These are phyloP conservation scores for Euleptes europaea DNA, from an alignment of 2,113 vertebrate species.

Conservation along the genomic window DNA sequence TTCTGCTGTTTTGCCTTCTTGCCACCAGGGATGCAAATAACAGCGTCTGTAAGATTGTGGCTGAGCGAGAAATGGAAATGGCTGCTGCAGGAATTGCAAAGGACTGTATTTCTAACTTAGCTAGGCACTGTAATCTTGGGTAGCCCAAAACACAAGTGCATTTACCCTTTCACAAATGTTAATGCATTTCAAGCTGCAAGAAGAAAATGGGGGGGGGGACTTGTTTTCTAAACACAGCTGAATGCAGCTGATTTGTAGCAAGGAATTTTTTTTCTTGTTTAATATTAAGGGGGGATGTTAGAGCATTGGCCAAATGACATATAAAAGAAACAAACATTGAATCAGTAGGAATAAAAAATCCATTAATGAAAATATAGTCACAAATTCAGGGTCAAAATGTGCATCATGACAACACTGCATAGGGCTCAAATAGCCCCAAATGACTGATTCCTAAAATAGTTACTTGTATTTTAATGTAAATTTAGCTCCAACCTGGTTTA, in stretches of 20 bases:
- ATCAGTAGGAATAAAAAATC: background rate
- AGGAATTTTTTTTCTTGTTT: too few species aligned
- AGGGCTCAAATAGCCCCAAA: background rate
- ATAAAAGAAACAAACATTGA: background rate
- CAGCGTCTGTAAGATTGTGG: background rate
- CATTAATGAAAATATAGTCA: background rate
- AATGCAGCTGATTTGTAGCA: background rate
- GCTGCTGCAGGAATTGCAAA: background rate
- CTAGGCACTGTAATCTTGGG: background rate
- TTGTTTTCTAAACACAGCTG: background rate
- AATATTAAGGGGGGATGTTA: background rate
- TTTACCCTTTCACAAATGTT: background rate
- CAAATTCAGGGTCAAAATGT: background rate
- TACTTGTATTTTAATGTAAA: background rate
- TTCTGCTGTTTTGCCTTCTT: background rate
- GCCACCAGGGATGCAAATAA: background rate
- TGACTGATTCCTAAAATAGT: background rate
- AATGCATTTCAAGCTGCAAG: background rate
- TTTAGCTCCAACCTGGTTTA: background rate
- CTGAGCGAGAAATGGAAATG: slow-evolving; percentile 1
- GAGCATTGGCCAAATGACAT: too few species aligned
- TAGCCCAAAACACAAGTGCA: background rate
- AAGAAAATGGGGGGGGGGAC: background rate
- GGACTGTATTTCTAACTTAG: background rate
- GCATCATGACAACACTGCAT: too few species aligned